Evolutionary conservation across 2,888 invertebrate genomes (phyloP).

Genomic region (Allolobophora icterica): DNA sequence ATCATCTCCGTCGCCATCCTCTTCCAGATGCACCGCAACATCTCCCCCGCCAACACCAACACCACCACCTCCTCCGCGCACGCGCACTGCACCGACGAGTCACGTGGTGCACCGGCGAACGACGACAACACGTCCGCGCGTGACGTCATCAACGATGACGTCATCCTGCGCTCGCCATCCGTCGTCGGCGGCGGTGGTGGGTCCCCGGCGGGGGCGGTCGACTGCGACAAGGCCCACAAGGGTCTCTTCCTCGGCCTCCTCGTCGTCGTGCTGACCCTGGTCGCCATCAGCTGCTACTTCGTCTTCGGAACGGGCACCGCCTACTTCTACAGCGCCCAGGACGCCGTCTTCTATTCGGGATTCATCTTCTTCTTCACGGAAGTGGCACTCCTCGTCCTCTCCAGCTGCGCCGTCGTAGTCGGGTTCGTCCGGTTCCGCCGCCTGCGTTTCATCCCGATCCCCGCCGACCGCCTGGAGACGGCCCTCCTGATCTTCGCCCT

Average conservation of each 20-base stretch:
- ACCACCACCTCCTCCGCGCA: neutral
- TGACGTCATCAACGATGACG: conserved; percentile 3
- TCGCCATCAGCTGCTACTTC: conserved; percentile 62
- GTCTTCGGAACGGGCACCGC: conserved; percentile 51
- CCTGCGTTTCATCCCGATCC: conserved; percentile 54
- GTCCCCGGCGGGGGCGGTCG: conserved; percentile 42
- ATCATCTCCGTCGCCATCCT: conserved; percentile 91
- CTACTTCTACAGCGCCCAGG: neutral
- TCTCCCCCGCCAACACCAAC: neutral
- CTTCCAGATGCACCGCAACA: conserved; percentile 74
- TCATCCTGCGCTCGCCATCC: neutral
- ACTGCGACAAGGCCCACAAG: conserved; percentile 67
- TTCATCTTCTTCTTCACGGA: conserved; percentile 58
- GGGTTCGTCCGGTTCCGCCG: conserved; percentile 47
- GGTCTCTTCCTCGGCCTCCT: conserved; percentile 66
- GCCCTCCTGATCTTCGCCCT: conserved; percentile 89
- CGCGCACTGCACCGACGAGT: conserved; percentile 11
- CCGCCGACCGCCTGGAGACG: conserved; percentile 64
- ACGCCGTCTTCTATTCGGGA: neutral
- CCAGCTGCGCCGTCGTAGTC: conserved; percentile 49
- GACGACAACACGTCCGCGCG: neutral
- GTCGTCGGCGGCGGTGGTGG: neutral
- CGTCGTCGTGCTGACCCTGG: conserved; percentile 62
- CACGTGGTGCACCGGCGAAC: neutral
- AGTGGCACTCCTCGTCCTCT: conserved; percentile 57